These are phyloP conservation scores for Varanus salvator DNA, from an alignment of 2,113 vertebrate genomes.

Conservation along the genomic window DNA sequence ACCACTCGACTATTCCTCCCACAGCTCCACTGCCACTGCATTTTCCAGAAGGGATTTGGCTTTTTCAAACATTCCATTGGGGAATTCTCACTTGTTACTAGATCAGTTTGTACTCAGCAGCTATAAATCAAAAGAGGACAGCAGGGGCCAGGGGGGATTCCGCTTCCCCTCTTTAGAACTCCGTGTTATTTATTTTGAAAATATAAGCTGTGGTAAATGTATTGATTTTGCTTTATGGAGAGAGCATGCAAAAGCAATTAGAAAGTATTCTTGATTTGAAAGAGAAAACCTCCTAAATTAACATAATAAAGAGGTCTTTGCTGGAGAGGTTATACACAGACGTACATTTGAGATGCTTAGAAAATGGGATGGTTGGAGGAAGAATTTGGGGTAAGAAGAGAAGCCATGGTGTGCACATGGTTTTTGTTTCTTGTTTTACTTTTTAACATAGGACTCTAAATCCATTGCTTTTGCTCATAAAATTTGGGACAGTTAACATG, in stretches of 20 bases:
- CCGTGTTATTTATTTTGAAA: conserved; percentile 66
- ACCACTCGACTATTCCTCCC: conserved; percentile 54
- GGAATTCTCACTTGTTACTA: conserved; percentile 69
- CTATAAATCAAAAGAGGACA: conserved; percentile 67
- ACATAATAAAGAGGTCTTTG: conserved; percentile 28
- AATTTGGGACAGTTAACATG: conserved; percentile 52
- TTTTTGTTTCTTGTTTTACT: neutral
- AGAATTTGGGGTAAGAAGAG: conserved; percentile 26
- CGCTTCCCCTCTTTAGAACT: conserved; percentile 59
- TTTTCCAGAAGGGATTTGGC: conserved; percentile 64
- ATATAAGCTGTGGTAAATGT: conserved; percentile 56
- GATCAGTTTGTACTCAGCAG: conserved; percentile 67
- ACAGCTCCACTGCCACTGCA: conserved; percentile 8
- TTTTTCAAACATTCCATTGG: conserved; percentile 67
- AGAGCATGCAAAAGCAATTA: conserved; percentile 51
- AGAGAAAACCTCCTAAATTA: conserved; percentile 50
- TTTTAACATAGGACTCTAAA: conserved; percentile 47
- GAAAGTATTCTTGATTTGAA: conserved; percentile 30
- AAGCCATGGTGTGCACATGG: conserved; percentile 28
- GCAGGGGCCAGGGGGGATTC: neutral
- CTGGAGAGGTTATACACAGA: conserved; percentile 25
- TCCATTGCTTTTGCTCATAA: conserved; percentile 52
- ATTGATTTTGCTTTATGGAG: conserved; percentile 26
- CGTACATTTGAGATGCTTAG: conserved; percentile 50
- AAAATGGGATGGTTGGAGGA: conserved; percentile 24